A percentile compares a stretch with the other conserved stretches of the same genome.
These are phyloP conservation scores for Propithecus coquereli DNA, from an alignment of 2,113 vertebrate genomes.

Conservation along the genomic window DNA sequence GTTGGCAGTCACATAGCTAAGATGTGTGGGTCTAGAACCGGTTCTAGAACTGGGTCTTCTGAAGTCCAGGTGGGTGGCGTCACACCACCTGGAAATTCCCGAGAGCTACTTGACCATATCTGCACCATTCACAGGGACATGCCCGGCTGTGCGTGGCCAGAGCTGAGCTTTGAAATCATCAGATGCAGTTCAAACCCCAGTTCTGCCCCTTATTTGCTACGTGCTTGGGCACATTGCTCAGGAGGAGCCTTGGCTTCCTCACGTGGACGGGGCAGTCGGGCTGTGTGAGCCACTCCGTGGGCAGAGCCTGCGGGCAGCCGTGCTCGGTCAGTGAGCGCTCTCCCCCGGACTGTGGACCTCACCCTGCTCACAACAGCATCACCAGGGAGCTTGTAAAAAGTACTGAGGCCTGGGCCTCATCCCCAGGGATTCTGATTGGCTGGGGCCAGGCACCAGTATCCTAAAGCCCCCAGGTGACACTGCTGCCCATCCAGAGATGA, in stretches of 20 bases:
- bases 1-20: background rate
- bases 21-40: background rate
- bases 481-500: background rate
- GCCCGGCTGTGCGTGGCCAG: background rate
- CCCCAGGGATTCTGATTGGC: background rate
- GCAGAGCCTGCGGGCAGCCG: background rate
- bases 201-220: background rate
- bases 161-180: background rate
- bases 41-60: background rate
- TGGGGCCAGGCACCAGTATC: background rate
- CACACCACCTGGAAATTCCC: background rate
- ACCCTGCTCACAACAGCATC: background rate
- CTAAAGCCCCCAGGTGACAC: background rate
- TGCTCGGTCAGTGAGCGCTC: background rate
- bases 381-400: background rate
- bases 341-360: background rate
- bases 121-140: background rate
- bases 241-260: background rate
- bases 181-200: background rate
- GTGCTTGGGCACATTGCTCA: background rate
- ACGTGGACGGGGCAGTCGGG: background rate
- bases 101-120: background rate
- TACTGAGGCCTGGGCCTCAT: background rate
- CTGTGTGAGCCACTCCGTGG: background rate
- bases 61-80: background rate